phyloP scores from a whole-genome alignment of 2,113 vertebrate genomes.

The Petrocephalus microphthalmus region DNA sequence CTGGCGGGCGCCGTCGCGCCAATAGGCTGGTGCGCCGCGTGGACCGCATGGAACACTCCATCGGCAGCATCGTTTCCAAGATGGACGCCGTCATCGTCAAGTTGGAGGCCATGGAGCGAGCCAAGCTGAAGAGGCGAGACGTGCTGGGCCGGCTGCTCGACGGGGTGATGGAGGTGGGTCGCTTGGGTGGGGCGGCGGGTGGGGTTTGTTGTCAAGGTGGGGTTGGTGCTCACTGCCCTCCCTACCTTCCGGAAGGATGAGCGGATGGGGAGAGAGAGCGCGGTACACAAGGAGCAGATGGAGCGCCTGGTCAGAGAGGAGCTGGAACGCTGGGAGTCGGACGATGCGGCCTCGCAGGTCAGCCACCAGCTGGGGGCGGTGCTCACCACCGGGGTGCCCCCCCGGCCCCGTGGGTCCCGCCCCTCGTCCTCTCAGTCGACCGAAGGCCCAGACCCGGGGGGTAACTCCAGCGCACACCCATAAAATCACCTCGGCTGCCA shows the following conservation, averaged over 20 bases:
- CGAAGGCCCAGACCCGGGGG: slow-evolving; percentile 63
- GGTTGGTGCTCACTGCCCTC: neutral
- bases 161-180: slow-evolving; percentile 78
- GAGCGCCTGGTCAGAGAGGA: slow-evolving; percentile 86
- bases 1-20: slow-evolving; percentile 3
- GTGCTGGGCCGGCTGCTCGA: slow-evolving; percentile 81
- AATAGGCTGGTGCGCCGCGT: slow-evolving; percentile 84
- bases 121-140: slow-evolving; percentile 87
- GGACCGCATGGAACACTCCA: slow-evolving; percentile 96
- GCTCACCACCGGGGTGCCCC: slow-evolving; percentile 48
- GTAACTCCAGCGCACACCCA: slow-evolving; percentile 51
- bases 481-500: slow-evolving; percentile 37
- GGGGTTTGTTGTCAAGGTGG: neutral
- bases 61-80: slow-evolving; percentile 95
- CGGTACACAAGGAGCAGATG: slow-evolving; percentile 83
- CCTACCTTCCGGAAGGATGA: slow-evolving; percentile 66
- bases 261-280: slow-evolving; percentile 73
- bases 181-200: neutral
- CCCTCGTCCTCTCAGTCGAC: slow-evolving; percentile 80
- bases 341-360: slow-evolving; percentile 75
- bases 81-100: slow-evolving; percentile 95
- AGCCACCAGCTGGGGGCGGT: slow-evolving; percentile 71
- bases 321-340: slow-evolving; percentile 85
- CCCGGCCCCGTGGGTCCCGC: slow-evolving; percentile 61
- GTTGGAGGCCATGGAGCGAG: slow-evolving; percentile 88